Percentiles rank a stretch among this genome's conserved stretches.
Evolutionary conservation across 2,113 vertebrate genomes (phyloP).

Genomic region (Brachirus orientalis): DNA sequence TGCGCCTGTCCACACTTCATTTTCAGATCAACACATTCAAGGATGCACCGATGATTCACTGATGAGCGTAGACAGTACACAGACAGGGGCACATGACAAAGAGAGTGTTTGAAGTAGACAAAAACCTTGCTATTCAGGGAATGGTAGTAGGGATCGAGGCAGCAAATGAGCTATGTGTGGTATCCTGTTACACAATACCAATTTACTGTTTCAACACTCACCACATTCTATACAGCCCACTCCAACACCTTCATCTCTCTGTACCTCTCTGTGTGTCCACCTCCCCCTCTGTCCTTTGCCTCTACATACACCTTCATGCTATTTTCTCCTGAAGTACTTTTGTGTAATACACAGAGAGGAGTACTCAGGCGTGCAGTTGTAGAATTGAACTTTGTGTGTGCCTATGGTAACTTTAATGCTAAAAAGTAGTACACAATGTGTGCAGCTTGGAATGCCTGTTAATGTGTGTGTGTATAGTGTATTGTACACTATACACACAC

Average conservation of each 20-base stretch:
- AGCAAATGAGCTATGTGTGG: conserved; percentile 87
- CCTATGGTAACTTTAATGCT: conserved; percentile 47
- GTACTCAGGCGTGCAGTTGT: no score
- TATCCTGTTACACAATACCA: conserved; percentile 90
- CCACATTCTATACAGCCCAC: conserved; percentile 85
- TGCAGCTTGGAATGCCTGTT: conserved; percentile 10
- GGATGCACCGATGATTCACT: no score
- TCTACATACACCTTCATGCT: conserved; percentile 45
- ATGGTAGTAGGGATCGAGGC: conserved; percentile 75
- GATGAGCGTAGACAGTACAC: conserved; percentile 35
- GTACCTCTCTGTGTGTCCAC: conserved; percentile 21
- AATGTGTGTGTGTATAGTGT: conserved; percentile 14
- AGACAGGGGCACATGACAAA: conserved; percentile 16
- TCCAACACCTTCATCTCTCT: conserved; percentile 66
- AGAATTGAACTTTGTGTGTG: conserved; percentile 49
- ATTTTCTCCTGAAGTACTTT: conserved; percentile 56
- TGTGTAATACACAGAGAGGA: conserved; percentile 54
- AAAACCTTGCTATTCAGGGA: conserved; percentile 84
- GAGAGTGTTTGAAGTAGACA: conserved; percentile 70
- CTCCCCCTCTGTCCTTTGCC: conserved; percentile 13
- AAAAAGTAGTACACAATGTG: background rate
- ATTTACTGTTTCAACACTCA: conserved; percentile 89
- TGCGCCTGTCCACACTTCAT: no score
- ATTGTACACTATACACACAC: conserved; percentile 1
- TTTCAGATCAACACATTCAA: no score